Conservation (phyloP, 2,888 invertebrate genomes). For the Adelognathus sp. region DNA sequence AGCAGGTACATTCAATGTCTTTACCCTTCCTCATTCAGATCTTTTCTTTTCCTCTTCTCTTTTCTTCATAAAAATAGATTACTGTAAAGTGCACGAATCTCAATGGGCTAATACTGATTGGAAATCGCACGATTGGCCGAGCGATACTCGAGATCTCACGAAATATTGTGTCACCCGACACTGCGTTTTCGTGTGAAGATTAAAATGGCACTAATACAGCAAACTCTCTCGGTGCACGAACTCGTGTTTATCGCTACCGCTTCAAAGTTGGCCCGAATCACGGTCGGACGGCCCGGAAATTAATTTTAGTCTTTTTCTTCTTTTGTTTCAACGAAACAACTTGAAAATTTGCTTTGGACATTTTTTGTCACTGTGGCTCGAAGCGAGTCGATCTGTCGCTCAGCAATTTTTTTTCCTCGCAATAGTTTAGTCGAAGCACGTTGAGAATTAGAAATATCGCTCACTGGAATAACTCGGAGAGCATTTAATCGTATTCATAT, state of each 20-base stretch:
- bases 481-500: too few relatives aligned
- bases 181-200: too few relatives aligned
- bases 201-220: conserved; percentile 45
- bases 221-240: neutral
- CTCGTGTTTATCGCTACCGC: neutral
- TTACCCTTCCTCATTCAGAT: neutral
- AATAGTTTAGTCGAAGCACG: too few relatives aligned
- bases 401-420: neutral
- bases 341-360: neutral
- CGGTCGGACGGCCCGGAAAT: neutral
- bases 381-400: neutral
- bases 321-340: neutral
- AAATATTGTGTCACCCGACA: neutral
- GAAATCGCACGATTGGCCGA: neutral
- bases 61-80: conserved; percentile 43
- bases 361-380: neutral
- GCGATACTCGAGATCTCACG: neutral
- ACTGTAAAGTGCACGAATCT: neutral
- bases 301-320: too few relatives aligned
- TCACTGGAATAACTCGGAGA: too few relatives aligned
- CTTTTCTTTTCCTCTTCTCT: neutral
- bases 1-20: conserved; percentile 42
- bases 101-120: conserved; percentile 48
- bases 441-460: too few relatives aligned
- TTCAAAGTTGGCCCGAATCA: neutral